phyloP scores from a whole-genome alignment of 1,140 invertebrate genomes.

The Chironomus striatipennis region DNA sequence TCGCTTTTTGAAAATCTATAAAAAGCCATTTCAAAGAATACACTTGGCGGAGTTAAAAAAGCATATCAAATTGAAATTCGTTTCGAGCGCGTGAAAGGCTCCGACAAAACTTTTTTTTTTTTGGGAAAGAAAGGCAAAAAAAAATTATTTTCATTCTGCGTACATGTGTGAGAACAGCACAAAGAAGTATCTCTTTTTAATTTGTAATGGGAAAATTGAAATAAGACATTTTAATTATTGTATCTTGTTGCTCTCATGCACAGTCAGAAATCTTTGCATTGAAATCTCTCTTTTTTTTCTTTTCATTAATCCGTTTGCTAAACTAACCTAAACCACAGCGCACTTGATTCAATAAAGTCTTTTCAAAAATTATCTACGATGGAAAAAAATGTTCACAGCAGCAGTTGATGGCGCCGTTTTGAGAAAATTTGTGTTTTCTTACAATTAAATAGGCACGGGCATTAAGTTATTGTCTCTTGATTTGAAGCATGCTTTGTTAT shows the following conservation, averaged over 20 bases:
- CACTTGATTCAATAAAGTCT: neutral
- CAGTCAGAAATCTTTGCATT: neutral
- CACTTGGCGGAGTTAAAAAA: neutral
- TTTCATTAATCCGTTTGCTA: neutral
- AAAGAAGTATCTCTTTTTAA: too few species aligned
- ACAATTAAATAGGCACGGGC: neutral
- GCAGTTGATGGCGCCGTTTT: neutral
- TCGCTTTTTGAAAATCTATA: neutral
- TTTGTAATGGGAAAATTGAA: neutral
- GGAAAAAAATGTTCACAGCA: neutral
- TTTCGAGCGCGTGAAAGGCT: constrained; percentile 11
- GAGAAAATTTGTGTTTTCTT: constrained; percentile 14
- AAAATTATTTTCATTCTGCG: neutral
- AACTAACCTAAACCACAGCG: neutral
- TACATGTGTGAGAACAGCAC: neutral
- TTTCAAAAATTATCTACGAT: too few species aligned
- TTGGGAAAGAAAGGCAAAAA: neutral
- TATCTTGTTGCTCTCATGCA: neutral
- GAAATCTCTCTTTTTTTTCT: neutral
- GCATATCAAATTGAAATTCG: constrained; percentile 12
- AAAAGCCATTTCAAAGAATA: neutral
- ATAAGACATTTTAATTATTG: constrained; percentile 15
- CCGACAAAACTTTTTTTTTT: neutral
- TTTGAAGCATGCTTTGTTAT: too few species aligned
- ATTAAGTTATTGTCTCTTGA: neutral